phyloP scores from a whole-genome alignment of 2,888 invertebrate genomes.

The Melikaiella ostensackeni region DNA sequence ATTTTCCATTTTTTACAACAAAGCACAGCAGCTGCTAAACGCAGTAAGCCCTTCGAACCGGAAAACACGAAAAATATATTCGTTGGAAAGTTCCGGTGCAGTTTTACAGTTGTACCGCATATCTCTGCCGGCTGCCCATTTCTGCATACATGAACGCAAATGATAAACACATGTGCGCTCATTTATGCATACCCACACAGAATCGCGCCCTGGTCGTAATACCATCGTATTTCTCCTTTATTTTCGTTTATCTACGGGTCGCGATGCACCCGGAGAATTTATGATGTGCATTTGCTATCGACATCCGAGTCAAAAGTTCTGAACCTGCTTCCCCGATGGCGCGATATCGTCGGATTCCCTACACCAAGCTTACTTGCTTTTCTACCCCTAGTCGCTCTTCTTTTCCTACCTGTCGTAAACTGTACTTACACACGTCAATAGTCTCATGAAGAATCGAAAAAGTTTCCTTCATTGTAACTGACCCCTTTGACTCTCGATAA shows the following conservation, averaged over 20 bases:
- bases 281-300: conserved; percentile 63
- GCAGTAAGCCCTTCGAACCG: conserved; percentile 17
- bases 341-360: conserved; percentile 49
- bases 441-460: not conserved
- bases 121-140: conserved; percentile 26
- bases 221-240: conserved; percentile 59
- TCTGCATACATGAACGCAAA: conserved; percentile 35
- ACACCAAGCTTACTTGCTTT: conserved; percentile 33
- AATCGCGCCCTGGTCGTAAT: conserved; percentile 45
- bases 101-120: conserved; percentile 37
- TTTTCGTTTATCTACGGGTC: conserved; percentile 59
- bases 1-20: not conserved
- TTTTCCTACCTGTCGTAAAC: conserved; percentile 44
- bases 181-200: conserved; percentile 23
- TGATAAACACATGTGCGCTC: conserved; percentile 35
- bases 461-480: not conserved
- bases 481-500: not conserved
- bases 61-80: conserved; percentile 38
- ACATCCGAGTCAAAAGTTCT: conserved; percentile 60
- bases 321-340: conserved; percentile 51
- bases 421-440: not conserved
- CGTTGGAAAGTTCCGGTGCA: conserved; percentile 19
- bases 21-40: conserved; percentile 11
- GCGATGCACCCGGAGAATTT: conserved; percentile 56
- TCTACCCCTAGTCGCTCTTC: conserved; percentile 30